Evolutionary conservation across 2,797 vertebrate species (phyloP).

Genomic region (Paramormyrops hopkinsi): DNA sequence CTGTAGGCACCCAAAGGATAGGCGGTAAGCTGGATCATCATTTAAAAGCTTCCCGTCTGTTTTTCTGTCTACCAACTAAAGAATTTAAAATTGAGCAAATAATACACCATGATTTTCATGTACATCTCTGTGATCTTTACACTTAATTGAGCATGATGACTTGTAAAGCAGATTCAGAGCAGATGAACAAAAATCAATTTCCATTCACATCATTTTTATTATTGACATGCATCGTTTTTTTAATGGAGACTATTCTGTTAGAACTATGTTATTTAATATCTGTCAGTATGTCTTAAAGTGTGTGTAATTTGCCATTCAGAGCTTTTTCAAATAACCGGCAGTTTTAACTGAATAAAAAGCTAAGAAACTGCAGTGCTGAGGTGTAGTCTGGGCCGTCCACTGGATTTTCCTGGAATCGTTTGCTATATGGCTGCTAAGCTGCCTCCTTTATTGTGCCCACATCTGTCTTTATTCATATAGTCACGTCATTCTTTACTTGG

Average conservation of each 20-base stretch:
- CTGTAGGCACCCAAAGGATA: not conserved
- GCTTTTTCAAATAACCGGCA: constrained; percentile 23
- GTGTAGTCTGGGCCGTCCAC: not conserved
- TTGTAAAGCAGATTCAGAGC: constrained; percentile 48
- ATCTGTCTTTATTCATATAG: constrained; percentile 14
- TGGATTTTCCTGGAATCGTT: not conserved
- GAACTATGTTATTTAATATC: not conserved
- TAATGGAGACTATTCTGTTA: not conserved
- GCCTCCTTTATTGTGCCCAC: constrained; percentile 17
- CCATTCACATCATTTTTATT: constrained; percentile 39
- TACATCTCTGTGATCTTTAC: constrained; percentile 46
- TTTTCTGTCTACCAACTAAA: constrained; percentile 46
- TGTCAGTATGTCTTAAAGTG: not conserved
- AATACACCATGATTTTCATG: constrained; percentile 33
- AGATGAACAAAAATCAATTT: constrained; percentile 37
- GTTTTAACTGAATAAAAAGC: not conserved
- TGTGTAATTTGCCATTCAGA: constrained; percentile 13
- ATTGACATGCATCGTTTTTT: constrained; percentile 15
- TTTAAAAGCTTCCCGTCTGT: not conserved
- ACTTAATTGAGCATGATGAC: constrained; percentile 52
- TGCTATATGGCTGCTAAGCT: not conserved
- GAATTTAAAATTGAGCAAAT: constrained; percentile 26
- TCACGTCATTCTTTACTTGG: not conserved
- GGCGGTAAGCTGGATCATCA: not conserved
- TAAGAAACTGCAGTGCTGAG: constrained; percentile 23